phyloP scores from a whole-genome alignment of 2,888 invertebrate genomes.

The Eurois occulta region DNA sequence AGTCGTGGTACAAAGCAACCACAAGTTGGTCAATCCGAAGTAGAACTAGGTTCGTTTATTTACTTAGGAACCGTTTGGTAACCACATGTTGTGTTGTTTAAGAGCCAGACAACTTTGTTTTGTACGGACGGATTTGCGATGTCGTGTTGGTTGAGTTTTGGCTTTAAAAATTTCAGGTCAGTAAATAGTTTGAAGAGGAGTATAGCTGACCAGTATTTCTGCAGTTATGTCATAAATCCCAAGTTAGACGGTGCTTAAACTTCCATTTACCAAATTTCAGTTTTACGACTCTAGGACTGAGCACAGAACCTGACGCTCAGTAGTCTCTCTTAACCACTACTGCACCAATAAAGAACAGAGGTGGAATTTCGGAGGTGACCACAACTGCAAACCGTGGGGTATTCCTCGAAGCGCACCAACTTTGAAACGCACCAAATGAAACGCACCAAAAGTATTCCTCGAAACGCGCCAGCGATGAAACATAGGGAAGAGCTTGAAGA shows the following conservation, averaged over 20 bases:
- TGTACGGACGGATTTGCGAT: constrained; percentile 36
- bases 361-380: neutral
- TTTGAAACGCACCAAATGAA: no score
- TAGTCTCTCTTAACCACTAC: neutral
- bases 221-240: neutral
- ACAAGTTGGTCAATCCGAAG: constrained; percentile 57
- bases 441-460: no score
- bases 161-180: constrained; percentile 29
- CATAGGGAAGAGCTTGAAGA: no score
- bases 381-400: neutral
- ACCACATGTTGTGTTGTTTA: constrained; percentile 74
- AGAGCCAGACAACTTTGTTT: constrained; percentile 63
- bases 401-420: no score
- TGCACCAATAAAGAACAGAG: neutral
- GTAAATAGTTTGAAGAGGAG: neutral
- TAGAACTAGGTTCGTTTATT: constrained; percentile 73
- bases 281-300: neutral
- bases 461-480: no score
- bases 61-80: constrained; percentile 75
- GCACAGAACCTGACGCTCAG: neutral
- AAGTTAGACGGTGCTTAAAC: neutral
- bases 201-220: neutral
- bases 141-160: constrained; percentile 13
- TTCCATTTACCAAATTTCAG: neutral
- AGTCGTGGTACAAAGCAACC: constrained; percentile 59